A percentile compares a stretch with the other conserved stretches of the same genome.
Conservation (phyloP, 2,113 vertebrate species). For the Turnix velox region DNA sequence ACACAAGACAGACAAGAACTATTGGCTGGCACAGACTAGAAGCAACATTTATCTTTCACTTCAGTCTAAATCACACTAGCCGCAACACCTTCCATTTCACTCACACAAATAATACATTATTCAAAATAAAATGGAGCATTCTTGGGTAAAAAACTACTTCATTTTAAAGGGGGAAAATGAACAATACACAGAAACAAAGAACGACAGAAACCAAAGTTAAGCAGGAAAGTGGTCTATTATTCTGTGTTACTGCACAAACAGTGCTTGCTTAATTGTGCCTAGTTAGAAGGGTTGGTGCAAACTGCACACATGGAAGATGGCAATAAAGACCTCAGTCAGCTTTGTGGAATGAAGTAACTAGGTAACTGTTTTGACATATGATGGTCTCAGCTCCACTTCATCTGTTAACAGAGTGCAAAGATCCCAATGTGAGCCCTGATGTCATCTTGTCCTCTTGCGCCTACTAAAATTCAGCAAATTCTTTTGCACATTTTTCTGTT, state of each 20-base stretch:
- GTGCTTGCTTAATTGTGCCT: conserved; percentile 88
- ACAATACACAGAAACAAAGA: conserved; percentile 73
- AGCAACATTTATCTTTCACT: conserved; percentile 76
- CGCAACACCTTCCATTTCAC: conserved; percentile 81
- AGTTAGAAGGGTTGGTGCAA: conserved; percentile 86
- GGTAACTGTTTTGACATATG: conserved; percentile 84
- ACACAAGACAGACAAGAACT: conserved; percentile 77
- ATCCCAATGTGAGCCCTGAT: conserved; percentile 83
- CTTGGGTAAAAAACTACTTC: conserved; percentile 79
- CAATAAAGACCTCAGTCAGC: conserved; percentile 88
- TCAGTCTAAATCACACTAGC: conserved; percentile 79
- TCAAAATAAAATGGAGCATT: conserved; percentile 78
- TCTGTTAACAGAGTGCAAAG: conserved; percentile 88
- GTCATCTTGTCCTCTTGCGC: conserved; percentile 72
- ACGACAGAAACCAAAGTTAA: conserved; percentile 73
- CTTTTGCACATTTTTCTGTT: conserved; percentile 98
- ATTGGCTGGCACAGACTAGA: conserved; percentile 74
- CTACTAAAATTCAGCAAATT: conserved; percentile 96
- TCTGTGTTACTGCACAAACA: conserved; percentile 83
- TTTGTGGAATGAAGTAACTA: conserved; percentile 91
- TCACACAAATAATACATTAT: conserved; percentile 78
- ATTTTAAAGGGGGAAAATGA: conserved; percentile 75
- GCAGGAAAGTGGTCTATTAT: conserved; percentile 82
- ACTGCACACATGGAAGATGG: conserved; percentile 87
- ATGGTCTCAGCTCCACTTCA: conserved; percentile 86